phyloP scores from a whole-genome alignment of 2,888 invertebrate genomes.

The Eupeodes latifasciatus region DNA sequence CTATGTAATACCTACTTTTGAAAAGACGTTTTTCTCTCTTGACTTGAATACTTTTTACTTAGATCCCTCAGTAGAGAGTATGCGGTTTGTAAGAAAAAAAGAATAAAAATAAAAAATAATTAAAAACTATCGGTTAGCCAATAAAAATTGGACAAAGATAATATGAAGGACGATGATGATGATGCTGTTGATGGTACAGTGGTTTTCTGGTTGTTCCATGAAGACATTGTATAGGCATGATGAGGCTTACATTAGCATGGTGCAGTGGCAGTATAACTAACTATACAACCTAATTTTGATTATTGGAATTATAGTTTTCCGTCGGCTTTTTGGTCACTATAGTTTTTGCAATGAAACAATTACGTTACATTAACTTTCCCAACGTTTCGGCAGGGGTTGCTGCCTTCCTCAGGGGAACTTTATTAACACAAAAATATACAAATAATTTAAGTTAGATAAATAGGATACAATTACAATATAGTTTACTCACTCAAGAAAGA shows the following conservation, averaged over 20 bases:
- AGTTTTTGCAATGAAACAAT: no score
- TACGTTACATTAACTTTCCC: no score
- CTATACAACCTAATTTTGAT: no score
- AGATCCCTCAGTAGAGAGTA: slow-evolving; percentile 39
- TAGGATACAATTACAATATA: no score
- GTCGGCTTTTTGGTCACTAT: no score
- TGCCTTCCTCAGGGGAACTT: no score
- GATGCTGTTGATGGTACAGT: slow-evolving; percentile 30
- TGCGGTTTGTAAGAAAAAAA: slow-evolving; percentile 46
- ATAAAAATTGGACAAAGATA: slow-evolving; percentile 58
- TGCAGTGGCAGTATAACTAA: slow-evolving; percentile 22
- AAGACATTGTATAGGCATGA: slow-evolving; percentile 31
- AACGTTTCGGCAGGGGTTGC: no score
- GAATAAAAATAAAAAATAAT: slow-evolving; percentile 5
- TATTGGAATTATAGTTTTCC: no score
- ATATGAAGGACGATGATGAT: slow-evolving; percentile 41
- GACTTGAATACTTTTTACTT: slow-evolving; percentile 58
- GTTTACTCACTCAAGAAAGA: no score
- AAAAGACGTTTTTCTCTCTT: slow-evolving; percentile 33
- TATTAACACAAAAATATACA: no score
- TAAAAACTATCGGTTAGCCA: slow-evolving; percentile 51
- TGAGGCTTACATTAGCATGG: slow-evolving; percentile 41
- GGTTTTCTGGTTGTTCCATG: slow-evolving; percentile 37
- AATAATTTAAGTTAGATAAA: no score
- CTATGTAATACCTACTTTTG: slow-evolving; percentile 22